A percentile compares a stretch with the other conserved stretches of the same genome.
Evolutionary conservation across 2,888 invertebrate genomes (phyloP).

Genomic region (Parapristionchus giblindavisi): DNA sequence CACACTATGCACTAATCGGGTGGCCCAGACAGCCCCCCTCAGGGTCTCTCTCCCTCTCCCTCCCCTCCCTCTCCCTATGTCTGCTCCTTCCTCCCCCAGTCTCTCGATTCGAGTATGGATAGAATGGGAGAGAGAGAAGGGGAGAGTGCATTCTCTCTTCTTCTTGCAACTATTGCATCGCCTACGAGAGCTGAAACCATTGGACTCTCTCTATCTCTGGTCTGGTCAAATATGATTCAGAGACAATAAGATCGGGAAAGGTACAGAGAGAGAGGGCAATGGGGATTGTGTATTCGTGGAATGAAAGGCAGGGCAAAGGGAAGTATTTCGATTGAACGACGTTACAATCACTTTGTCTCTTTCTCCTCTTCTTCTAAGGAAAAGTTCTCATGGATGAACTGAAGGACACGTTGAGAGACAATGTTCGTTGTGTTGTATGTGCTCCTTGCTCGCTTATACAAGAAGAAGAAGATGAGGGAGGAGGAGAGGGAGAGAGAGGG

Average conservation of each 20-base stretch:
- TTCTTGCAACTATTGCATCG: not conserved
- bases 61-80: not conserved
- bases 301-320: not conserved
- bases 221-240: not conserved
- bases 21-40: not conserved
- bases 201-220: not conserved
- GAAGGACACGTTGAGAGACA: not conserved
- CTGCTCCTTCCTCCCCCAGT: not conserved
- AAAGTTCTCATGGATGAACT: not conserved
- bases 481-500: constrained; percentile 24
- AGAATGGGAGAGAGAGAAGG: not conserved
- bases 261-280: not conserved
- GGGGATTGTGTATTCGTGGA: not conserved
- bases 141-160: constrained; percentile 4
- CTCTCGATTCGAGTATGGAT: not conserved
- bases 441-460: constrained; percentile 33
- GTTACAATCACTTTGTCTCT: constrained; percentile 2
- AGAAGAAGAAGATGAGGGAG: not conserved
- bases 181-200: no score
- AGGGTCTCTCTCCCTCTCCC: not conserved
- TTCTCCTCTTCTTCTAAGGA: not conserved
- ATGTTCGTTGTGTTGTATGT: not conserved
- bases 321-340: not conserved
- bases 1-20: not conserved
- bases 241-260: not conserved